A percentile compares a stretch with the other conserved stretches of the same genome.
Evolutionary conservation across 2,797 vertebrate genomes (phyloP).

Genomic region (Falco concolor): DNA sequence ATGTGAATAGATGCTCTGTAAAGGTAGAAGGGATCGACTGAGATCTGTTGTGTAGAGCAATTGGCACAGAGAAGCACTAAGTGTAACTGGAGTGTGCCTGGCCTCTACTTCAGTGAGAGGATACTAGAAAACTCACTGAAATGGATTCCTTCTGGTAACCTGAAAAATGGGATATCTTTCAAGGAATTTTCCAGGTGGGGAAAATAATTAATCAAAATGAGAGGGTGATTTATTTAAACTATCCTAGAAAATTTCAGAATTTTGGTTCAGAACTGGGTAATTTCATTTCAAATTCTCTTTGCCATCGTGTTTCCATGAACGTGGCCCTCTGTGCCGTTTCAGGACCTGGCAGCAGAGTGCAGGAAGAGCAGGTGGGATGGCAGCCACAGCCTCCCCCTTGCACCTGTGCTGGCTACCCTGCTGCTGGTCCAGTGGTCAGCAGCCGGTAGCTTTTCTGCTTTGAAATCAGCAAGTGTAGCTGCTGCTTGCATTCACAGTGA

Average conservation of each 20-base stretch:
- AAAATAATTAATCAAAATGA: neutral
- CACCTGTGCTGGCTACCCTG: rapidly evolving
- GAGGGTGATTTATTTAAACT: neutral
- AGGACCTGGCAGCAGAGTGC: neutral
- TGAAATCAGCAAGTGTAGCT: neutral
- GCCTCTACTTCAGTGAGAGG: neutral
- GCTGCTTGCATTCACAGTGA: neutral
- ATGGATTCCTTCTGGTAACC: neutral
- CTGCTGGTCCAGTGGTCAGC: neutral
- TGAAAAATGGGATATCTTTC: neutral
- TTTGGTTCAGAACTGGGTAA: neutral
- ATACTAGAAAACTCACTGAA: neutral
- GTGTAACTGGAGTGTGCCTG: neutral
- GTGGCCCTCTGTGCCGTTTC: neutral
- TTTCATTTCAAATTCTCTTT: neutral
- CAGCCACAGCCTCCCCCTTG: neutral
- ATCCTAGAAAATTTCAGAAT: neutral
- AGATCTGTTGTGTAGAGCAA: neutral
- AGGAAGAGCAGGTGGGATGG: neutral
- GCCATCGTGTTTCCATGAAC: neutral
- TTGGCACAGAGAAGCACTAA: neutral
- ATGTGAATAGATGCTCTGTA: neutral
- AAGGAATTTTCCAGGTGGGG: neutral
- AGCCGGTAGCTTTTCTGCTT: neutral
- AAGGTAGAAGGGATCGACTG: neutral